Evolutionary conservation across 1,140 invertebrate species (phyloP).

Genomic region (Lasioglossum baleicum): DNA sequence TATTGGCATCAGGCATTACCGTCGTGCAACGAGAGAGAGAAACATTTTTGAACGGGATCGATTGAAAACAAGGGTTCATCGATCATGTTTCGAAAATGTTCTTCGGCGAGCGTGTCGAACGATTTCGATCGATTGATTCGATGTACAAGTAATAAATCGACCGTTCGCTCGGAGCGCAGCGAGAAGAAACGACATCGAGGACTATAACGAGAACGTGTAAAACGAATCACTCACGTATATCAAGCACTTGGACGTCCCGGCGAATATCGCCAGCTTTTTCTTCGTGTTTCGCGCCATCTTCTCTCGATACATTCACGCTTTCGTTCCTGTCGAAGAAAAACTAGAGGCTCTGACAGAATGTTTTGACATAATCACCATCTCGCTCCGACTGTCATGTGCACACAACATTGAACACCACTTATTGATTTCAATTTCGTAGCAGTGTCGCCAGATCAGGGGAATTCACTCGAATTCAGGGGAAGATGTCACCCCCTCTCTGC

Average conservation of each 20-base stretch:
- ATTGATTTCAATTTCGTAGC: slow-evolving; percentile 77
- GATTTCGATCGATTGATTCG: background rate
- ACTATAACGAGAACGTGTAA: slow-evolving; percentile 3
- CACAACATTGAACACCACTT: slow-evolving; percentile 70
- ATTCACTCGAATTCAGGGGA: too few relatives aligned
- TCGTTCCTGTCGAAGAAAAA: slow-evolving; percentile 56
- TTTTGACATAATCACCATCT: slow-evolving; percentile 75
- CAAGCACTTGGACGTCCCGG: slow-evolving; percentile 74
- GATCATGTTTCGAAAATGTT: background rate
- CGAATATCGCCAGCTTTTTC: slow-evolving; percentile 75
- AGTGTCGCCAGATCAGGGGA: too few relatives aligned
- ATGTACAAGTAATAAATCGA: background rate
- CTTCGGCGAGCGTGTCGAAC: background rate
- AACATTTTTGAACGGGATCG: background rate
- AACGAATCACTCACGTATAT: slow-evolving; percentile 72
- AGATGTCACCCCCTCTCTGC: too few relatives aligned
- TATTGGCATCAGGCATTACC: background rate
- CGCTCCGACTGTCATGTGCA: slow-evolving; percentile 72
- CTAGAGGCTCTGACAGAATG: slow-evolving; percentile 53
- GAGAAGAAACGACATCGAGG: background rate
- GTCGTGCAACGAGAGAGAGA: background rate
- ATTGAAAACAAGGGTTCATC: background rate
- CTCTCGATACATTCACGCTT: slow-evolving; percentile 43
- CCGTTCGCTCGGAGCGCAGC: background rate
- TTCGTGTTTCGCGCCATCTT: slow-evolving; percentile 72